phyloP scores from a whole-genome alignment of 2,797 vertebrate species.

The Xerus rutilus region DNA sequence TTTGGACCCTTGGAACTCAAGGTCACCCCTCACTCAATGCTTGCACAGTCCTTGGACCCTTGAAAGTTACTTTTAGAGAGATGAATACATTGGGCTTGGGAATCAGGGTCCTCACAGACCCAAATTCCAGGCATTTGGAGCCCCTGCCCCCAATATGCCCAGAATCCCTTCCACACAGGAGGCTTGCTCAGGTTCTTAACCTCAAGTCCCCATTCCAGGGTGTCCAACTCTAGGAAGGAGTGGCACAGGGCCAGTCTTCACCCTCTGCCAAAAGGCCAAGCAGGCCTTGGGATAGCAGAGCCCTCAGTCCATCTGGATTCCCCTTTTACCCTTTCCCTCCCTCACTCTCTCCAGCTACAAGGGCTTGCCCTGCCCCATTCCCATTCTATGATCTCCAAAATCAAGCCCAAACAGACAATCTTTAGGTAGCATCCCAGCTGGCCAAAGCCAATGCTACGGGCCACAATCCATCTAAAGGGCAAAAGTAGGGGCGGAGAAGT shows the following conservation, averaged over 20 bases:
- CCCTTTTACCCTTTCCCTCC: background rate
- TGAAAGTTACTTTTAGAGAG: background rate
- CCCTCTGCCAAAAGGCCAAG: background rate
- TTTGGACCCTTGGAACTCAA: background rate
- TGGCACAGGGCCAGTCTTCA: background rate
- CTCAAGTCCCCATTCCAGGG: background rate
- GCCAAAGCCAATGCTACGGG: background rate
- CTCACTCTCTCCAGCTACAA: background rate
- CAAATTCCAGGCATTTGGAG: background rate
- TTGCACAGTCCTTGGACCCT: background rate
- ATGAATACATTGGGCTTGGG: background rate
- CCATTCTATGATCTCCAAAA: background rate
- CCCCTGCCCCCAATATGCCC: fast-evolving
- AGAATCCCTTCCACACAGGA: background rate
- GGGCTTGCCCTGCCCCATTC: background rate
- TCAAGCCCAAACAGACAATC: background rate
- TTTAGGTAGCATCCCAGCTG: background rate
- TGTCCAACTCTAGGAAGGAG: background rate
- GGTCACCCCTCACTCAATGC: background rate
- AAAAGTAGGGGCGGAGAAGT: background rate
- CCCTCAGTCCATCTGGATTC: background rate
- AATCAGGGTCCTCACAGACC: background rate
- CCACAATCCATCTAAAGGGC: slow-evolving; percentile 45
- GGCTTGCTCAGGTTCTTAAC: background rate
- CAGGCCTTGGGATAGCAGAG: background rate